phyloP scores from a whole-genome alignment of 2,888 invertebrate genomes.

The Ceriagrion tenellum region DNA sequence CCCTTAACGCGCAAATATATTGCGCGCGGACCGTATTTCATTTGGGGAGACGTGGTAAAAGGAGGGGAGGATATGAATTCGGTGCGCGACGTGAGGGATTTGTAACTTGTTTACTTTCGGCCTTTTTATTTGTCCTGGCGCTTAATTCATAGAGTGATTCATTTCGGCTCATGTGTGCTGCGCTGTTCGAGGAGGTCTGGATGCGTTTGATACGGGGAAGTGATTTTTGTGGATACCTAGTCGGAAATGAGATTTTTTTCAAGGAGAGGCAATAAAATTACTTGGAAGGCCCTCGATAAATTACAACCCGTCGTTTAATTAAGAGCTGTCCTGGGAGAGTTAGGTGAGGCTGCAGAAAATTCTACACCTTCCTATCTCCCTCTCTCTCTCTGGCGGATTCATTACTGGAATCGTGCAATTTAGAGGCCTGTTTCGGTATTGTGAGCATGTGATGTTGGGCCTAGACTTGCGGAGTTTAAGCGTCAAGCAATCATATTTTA shows the following conservation, averaged over 20 bases:
- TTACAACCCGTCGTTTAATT: neutral
- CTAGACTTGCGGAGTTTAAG: no score
- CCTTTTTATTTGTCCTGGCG: neutral
- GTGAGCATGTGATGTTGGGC: neutral
- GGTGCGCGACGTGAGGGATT: conserved; percentile 12
- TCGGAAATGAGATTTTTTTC: neutral
- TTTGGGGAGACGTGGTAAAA: neutral
- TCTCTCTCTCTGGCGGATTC: neutral
- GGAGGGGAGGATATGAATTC: neutral
- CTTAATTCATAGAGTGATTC: neutral
- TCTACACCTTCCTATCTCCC: neutral
- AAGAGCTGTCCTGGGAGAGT: neutral
- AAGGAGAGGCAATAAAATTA: neutral
- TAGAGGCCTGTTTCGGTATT: neutral
- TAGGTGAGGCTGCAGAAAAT: neutral
- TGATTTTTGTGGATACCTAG: neutral
- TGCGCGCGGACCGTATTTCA: neutral
- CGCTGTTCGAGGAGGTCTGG: neutral
- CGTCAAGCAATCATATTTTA: no score
- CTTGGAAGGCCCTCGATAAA: neutral
- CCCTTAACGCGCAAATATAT: neutral
- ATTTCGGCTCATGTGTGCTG: neutral
- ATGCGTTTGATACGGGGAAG: neutral
- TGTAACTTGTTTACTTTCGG: conserved; percentile 36
- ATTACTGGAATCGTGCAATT: neutral